A percentile compares a stretch with the other conserved stretches of the same genome.
Conservation (phyloP, 2,113 vertebrate genomes). For the Rattus norvegicus region GRCr8 NC_086024.1:51854001-51854500, state of each 20-base stretch:
- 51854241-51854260: not conserved
- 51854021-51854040: not conserved
- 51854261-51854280: not conserved
- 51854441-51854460: not conserved
- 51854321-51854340: not conserved
- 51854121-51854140: not conserved
- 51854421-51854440: too few relatives aligned
- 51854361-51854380: not conserved
- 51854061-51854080: not conserved
- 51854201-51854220: not conserved
- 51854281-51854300: not conserved
- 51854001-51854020: too few relatives aligned
- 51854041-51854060: not conserved
- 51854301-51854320: not conserved
- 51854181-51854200: not conserved
- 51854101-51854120: not conserved
- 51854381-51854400: not conserved
- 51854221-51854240: not conserved
- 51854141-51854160: not conserved
- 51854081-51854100: not conserved
- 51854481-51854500: not conserved
- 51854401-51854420: too few relatives aligned
- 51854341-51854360: not conserved
- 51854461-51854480: not conserved
- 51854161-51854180: not conserved